phyloP scores from a whole-genome alignment of 2,113 vertebrate species.

The Hemicordylus capensis region DNA sequence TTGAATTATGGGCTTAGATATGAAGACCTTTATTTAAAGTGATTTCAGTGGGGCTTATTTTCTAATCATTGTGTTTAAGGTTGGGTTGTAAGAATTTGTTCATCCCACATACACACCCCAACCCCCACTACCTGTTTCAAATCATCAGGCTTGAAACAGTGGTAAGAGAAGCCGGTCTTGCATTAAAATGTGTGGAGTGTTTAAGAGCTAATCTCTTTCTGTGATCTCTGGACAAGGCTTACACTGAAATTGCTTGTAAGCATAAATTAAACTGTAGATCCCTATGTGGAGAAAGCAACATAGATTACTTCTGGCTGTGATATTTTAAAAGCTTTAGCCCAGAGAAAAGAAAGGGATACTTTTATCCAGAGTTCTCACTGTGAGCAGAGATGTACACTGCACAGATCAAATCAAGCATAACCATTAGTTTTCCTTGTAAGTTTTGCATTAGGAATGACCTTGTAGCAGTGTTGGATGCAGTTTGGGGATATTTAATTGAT shows the following conservation, averaged over 20 bases:
- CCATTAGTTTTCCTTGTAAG: conserved; percentile 63
- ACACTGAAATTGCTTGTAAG: conserved; percentile 59
- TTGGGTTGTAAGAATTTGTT: conserved; percentile 27
- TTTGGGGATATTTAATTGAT: conserved; percentile 73
- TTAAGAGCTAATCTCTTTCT: conserved; percentile 50
- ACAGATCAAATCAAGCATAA: conserved; percentile 31
- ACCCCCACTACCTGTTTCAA: conserved; percentile 60
- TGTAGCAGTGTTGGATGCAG: conserved; percentile 62
- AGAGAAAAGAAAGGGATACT: conserved; percentile 4
- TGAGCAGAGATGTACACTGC: conserved; percentile 37
- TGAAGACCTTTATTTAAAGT: background rate
- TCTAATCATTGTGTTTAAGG: background rate
- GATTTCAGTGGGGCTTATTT: background rate
- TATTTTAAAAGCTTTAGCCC: conserved; percentile 37
- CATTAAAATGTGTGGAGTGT: conserved; percentile 33
- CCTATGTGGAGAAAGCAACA: conserved; percentile 46
- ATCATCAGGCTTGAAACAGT: conserved; percentile 43
- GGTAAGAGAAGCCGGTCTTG: conserved; percentile 51
- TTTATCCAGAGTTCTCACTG: conserved; percentile 35
- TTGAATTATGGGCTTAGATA: background rate
- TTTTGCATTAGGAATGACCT: conserved; percentile 66
- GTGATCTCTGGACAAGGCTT: conserved; percentile 46
- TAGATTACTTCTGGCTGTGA: conserved; percentile 50
- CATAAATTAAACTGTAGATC: conserved; percentile 61
- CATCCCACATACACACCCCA: conserved; percentile 53